phyloP scores from a whole-genome alignment of 1,140 invertebrate species.

The Cheumatopsyche charites region DNA sequence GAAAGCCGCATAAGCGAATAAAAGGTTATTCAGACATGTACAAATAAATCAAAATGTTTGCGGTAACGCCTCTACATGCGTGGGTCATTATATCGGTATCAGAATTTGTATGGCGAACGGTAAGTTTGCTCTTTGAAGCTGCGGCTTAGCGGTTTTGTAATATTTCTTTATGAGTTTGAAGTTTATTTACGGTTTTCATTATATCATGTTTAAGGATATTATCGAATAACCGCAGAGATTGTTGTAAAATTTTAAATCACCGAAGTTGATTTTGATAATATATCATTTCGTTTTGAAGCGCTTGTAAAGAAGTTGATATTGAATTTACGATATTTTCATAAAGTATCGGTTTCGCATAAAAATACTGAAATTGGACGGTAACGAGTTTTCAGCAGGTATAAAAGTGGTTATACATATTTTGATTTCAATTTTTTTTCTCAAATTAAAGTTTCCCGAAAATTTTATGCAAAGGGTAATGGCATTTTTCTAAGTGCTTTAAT shows the following conservation, averaged over 20 bases:
- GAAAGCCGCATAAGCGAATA: not conserved
- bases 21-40: conserved; percentile 21
- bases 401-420: not conserved
- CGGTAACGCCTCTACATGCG: not conserved
- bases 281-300: not conserved
- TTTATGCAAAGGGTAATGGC: no score
- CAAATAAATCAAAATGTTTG: conserved; percentile 34
- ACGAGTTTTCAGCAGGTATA: not conserved
- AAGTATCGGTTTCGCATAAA: conserved; percentile 8
- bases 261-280: not conserved
- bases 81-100: no score
- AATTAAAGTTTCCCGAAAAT: not conserved
- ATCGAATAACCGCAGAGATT: no score
- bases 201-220: no score
- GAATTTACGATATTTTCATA: not conserved
- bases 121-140: not conserved
- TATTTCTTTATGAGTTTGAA: no score
- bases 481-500: no score
- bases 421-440: not conserved
- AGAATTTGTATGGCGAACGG: no score
- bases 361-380: not conserved
- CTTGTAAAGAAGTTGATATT: conserved; percentile 8
- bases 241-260: not conserved
- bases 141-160: not conserved
- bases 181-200: no score